phyloP scores from a whole-genome alignment of 2,888 invertebrate species.

The Priocnemis perturbator region DNA sequence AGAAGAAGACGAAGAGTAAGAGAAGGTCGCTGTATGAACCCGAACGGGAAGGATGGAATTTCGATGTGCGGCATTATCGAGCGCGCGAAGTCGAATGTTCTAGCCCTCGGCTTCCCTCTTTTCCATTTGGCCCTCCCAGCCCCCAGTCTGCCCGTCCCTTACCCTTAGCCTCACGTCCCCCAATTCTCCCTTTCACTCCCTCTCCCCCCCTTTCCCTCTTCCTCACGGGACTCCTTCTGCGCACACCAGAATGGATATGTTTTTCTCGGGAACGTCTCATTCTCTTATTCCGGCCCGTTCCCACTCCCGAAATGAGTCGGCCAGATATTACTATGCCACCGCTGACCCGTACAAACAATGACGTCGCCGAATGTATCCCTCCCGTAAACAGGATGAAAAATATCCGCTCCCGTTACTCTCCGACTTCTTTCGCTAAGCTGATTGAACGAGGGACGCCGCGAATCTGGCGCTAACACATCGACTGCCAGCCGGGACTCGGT shows the following conservation, averaged over 20 bases:
- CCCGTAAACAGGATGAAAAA: conserved; percentile 50
- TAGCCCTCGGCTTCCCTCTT: conserved; percentile 21
- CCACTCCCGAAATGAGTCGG: conserved; percentile 26
- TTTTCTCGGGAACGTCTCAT: conserved; percentile 42
- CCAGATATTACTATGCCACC: conserved; percentile 49
- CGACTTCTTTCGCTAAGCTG: conserved; percentile 49
- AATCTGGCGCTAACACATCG: background rate
- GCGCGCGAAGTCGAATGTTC: conserved; percentile 41
- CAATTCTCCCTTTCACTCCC: conserved; percentile 7
- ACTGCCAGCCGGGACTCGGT: too few relatives aligned
- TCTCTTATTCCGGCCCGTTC: conserved; percentile 37
- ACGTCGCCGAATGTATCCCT: conserved; percentile 44
- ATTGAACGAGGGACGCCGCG: conserved; percentile 33
- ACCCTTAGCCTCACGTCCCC: conserved; percentile 11
- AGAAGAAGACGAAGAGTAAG: conserved; percentile 17
- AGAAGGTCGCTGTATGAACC: conserved; percentile 2
- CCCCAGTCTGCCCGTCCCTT: conserved; percentile 2
- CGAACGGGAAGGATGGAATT: conserved; percentile 43
- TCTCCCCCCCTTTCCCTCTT: too few relatives aligned
- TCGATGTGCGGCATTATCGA: conserved; percentile 49
- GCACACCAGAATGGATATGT: conserved; percentile 50
- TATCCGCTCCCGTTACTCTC: conserved; percentile 9
- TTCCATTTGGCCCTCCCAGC: conserved; percentile 22
- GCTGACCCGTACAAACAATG: conserved; percentile 57
- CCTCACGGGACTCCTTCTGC: conserved; percentile 10